Percentiles rank a stretch among this genome's conserved stretches.
Conservation (phyloP, 2,113 vertebrate species). For the Monopterus albus region DNA sequence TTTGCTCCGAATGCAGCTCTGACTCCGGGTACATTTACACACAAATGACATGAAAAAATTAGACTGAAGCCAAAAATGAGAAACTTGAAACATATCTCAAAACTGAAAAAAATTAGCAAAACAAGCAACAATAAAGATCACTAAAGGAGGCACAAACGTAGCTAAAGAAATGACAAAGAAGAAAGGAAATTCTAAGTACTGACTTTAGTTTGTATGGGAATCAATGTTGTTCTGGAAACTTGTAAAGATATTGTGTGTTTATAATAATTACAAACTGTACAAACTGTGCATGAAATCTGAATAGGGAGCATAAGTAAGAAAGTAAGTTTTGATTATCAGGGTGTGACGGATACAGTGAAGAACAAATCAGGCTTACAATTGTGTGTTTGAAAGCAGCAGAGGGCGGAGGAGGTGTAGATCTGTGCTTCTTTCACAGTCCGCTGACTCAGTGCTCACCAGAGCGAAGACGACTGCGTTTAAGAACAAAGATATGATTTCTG, state of each 20-base stretch:
- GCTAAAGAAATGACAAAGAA: background rate
- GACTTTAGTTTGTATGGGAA: background rate
- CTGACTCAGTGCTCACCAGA: slow-evolving; percentile 38
- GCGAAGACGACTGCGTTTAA: slow-evolving; percentile 18
- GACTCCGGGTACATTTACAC: background rate
- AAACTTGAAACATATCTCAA: background rate
- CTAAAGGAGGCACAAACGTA: background rate
- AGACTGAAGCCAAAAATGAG: too few relatives aligned
- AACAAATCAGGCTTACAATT: background rate
- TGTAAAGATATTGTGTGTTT: too few relatives aligned
- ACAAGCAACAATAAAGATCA: too few relatives aligned
- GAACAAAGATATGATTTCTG: slow-evolving; percentile 9
- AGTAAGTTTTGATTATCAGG: background rate
- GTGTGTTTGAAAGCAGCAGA: slow-evolving; percentile 16
- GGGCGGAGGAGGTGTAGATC: slow-evolving; percentile 23
- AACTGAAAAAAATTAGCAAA: background rate
- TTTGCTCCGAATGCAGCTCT: background rate
- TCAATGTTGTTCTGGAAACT: too few relatives aligned
- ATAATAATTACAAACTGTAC: background rate
- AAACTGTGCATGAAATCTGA: background rate
- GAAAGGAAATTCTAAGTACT: background rate
- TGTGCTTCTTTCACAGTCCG: slow-evolving; percentile 36
- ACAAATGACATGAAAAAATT: background rate
- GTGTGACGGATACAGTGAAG: slow-evolving; percentile 22
- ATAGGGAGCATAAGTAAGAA: background rate